phyloP scores from a whole-genome alignment of 2,113 vertebrate genomes.

The Onychostoma macrolepis region DNA sequence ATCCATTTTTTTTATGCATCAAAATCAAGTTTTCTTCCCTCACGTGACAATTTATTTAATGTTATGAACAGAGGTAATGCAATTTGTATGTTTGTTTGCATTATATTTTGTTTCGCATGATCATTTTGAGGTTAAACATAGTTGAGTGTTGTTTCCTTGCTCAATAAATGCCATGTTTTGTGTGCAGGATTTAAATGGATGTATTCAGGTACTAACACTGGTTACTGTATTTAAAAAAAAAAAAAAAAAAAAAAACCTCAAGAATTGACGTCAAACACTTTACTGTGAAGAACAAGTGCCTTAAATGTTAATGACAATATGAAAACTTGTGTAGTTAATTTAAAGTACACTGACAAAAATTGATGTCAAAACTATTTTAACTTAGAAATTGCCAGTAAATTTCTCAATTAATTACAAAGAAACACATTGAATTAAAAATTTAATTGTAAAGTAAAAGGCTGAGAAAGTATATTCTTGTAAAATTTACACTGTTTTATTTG shows the following conservation, averaged over 20 bases:
- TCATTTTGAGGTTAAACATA: background rate
- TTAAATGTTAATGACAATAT: slow-evolving; percentile 16
- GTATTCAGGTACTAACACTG: background rate
- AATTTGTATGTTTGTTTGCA: background rate
- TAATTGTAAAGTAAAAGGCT: background rate
- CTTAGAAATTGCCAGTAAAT: background rate
- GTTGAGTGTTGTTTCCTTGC: background rate
- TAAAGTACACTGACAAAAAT: background rate
- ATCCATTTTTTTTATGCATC: background rate
- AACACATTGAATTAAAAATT: background rate
- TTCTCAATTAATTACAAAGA: background rate
- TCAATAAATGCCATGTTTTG: background rate
- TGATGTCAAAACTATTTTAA: no score
- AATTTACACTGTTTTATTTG: no score
- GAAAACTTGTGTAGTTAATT: background rate
- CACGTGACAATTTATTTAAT: background rate
- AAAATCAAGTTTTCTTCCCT: slow-evolving; percentile 6
- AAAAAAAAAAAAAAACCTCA: background rate
- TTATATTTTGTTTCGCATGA: background rate
- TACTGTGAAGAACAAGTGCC: slow-evolving; percentile 5
- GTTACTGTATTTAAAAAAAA: background rate
- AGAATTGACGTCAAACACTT: background rate
- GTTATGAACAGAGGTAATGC: background rate
- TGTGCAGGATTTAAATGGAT: background rate
- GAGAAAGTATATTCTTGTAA: no score